Conservation (phyloP, 2,888 invertebrate species). For the Heliconius charithonia region DNA sequence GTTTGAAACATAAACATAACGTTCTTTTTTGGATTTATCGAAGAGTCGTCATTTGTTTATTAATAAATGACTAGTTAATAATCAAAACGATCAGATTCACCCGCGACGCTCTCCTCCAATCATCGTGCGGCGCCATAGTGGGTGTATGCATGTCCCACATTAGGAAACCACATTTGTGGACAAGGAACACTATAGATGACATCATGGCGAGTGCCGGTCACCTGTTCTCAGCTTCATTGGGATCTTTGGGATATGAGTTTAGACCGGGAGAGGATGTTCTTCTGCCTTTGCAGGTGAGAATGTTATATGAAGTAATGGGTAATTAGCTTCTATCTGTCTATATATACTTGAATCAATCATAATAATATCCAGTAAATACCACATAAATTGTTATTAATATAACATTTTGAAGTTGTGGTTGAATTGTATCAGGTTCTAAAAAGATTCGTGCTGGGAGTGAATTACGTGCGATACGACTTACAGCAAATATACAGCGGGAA, state of each 20-base stretch:
- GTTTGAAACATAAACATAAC: too few species aligned
- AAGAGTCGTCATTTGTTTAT: too few species aligned
- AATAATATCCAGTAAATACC: too few species aligned
- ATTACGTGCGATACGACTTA: constrained; percentile 74
- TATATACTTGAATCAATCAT: too few species aligned
- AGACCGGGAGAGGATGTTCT: constrained; percentile 83
- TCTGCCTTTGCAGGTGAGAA: constrained; percentile 69
- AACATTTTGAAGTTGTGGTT: neutral
- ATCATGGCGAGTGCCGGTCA: constrained; percentile 79
- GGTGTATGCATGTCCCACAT: constrained; percentile 84
- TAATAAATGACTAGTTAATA: neutral
- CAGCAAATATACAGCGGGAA: constrained; percentile 75
- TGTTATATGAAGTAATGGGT: neutral
- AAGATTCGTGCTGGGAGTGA: constrained; percentile 72
- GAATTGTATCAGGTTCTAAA: constrained; percentile 64
- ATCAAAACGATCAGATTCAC: constrained; percentile 73
- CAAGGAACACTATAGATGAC: constrained; percentile 80
- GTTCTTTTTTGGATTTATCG: too few species aligned
- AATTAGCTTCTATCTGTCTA: too few species aligned
- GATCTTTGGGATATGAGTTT: constrained; percentile 81
- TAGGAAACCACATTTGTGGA: constrained; percentile 84
- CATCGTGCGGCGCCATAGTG: constrained; percentile 82
- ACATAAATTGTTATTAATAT: too few species aligned
- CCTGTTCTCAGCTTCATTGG: constrained; percentile 77
- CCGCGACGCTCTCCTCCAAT: constrained; percentile 77